These are phyloP conservation scores for Microplitis deprimator DNA, from an alignment of 2,888 invertebrate species.

Conservation along the genomic window DNA sequence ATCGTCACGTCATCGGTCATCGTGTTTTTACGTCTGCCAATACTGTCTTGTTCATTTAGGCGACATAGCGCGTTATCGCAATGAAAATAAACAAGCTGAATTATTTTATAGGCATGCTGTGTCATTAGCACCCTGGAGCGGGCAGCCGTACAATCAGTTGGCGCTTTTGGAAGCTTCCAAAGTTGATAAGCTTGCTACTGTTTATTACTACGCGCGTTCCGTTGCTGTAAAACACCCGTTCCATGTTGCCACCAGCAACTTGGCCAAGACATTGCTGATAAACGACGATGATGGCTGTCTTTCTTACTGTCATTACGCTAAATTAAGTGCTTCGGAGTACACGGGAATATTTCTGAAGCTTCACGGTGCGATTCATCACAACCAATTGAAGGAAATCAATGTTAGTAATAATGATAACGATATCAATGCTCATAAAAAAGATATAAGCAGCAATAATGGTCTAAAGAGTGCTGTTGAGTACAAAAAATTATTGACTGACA, in stretches of 20 bases:
- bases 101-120: constrained; percentile 88
- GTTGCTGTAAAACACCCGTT: constrained; percentile 89
- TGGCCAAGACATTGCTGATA: constrained; percentile 80
- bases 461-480: constrained; percentile 76
- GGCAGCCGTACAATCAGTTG: constrained; percentile 92
- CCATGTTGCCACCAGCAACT: constrained; percentile 86
- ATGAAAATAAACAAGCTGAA: constrained; percentile 86
- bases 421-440: not conserved
- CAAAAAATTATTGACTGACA: constrained; percentile 79
- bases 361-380: constrained; percentile 74
- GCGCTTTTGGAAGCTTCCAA: constrained; percentile 86
- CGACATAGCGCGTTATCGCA: constrained; percentile 87
- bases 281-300: constrained; percentile 64
- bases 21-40: constrained; percentile 89
- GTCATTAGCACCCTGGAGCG: constrained; percentile 81
- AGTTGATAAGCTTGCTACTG: constrained; percentile 85
- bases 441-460: constrained; percentile 61
- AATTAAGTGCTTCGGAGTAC: constrained; percentile 76
- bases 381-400: constrained; percentile 57
- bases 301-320: constrained; percentile 63
- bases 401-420: no score
- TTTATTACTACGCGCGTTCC: constrained; percentile 89
- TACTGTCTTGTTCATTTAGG: constrained; percentile 92
- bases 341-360: constrained; percentile 77
- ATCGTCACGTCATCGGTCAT: constrained; percentile 76